Base-by-base conservation (phyloP, 2,113 vertebrate species). In the Misgurnus anguillicaudatus region DNA sequence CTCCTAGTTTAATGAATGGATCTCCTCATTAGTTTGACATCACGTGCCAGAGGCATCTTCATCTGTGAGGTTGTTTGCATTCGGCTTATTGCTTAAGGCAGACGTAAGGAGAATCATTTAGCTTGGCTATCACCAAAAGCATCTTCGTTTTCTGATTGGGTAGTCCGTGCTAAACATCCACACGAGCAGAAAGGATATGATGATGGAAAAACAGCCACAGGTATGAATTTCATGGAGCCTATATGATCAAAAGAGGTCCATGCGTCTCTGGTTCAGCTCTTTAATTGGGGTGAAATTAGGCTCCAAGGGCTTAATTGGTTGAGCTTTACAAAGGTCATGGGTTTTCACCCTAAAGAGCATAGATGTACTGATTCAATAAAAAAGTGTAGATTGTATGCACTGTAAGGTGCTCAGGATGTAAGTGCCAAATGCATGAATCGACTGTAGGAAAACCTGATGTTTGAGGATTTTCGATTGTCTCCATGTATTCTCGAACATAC, bases 111-210 rank as follows among this genome's bases (percentile, higher is more conserved):
- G 16, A 67, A 65, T 75, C 36, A 21, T 79, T 61, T 45, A 62
- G 17, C 36, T 38, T 45, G 38, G 51, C 9, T 19, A 21, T 60
- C 65, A 10, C 58, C 13, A 38, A 14, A 13, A 38, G 21, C 41
- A 68, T 73, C 66, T 82, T 36, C 69, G 61, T 78, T 66, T 78
- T 61, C 41, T 57, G 13, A 71, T 61, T n/a, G 51, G 14, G 41
- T 21, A 53, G 65, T 11, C 24, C 51, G 9, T 36, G 17, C n/a
- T 63, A 4, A 16, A 60, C 21, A 19, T 39, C 11, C 21, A 53
- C n/a, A 9, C 21, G 24, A 45, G 19, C 39, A 24, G 42, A 14
- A 68, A 76, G 6, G 2, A 19, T 21, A n/a, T 79, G 38, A 67
- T 53, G 53, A 69, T 63, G n/a, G 55, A 55, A 57, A 69, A 62